Conservation (phyloP, 2,888 invertebrate genomes). For the Catocala sponsa region DNA sequence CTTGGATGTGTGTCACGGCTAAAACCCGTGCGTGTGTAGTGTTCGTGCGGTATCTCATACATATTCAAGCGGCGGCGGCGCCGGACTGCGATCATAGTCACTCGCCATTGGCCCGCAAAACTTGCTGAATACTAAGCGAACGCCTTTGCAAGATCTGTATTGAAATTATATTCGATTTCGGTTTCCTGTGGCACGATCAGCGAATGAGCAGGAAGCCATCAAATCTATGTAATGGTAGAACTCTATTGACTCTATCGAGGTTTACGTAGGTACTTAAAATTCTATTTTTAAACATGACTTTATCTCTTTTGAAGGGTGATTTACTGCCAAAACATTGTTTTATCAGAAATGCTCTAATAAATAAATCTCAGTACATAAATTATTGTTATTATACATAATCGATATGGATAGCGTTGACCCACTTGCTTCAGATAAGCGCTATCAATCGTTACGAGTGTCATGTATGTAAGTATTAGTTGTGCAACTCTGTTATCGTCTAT, state of each 20-base stretch:
- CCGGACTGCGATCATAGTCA: constrained; percentile 68
- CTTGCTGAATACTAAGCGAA: constrained; percentile 79
- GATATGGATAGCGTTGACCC: constrained; percentile 74
- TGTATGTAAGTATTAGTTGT: constrained; percentile 73
- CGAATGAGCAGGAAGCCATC: constrained; percentile 54
- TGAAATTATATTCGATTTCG: constrained; percentile 74
- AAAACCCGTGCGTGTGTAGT: constrained; percentile 69
- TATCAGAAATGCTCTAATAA: constrained; percentile 50
- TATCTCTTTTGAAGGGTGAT: constrained; percentile 53
- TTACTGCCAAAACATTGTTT: constrained; percentile 51
- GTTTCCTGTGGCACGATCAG: constrained; percentile 69
- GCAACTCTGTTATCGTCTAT: constrained; percentile 73
- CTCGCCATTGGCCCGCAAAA: constrained; percentile 78
- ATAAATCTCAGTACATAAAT: constrained; percentile 2
- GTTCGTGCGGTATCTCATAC: constrained; percentile 73
- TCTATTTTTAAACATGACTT: constrained; percentile 52
- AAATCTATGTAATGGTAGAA: constrained; percentile 23
- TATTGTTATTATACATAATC: constrained; percentile 55
- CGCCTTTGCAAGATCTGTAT: constrained; percentile 76
- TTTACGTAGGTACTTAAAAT: constrained; percentile 20
- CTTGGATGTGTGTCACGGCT: constrained; percentile 82
- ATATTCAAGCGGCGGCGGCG: constrained; percentile 76
- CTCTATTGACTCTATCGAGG: constrained; percentile 21
- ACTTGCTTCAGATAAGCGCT: constrained; percentile 76
- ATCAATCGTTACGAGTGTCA: constrained; percentile 70